phyloP scores from a whole-genome alignment of 2,888 invertebrate species.

The Alviniconcha strummeri region DNA sequence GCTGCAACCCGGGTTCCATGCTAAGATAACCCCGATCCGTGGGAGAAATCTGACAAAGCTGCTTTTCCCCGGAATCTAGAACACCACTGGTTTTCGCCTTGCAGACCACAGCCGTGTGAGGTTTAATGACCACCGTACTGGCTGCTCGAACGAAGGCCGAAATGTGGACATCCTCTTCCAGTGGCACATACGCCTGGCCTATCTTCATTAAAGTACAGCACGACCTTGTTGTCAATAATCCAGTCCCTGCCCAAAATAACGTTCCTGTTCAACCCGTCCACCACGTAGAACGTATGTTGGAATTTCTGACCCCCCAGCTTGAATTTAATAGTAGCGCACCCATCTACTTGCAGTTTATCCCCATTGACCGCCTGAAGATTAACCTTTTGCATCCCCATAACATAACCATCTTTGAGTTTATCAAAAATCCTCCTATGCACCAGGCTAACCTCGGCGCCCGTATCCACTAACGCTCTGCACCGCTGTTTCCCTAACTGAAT shows the following conservation, averaged over 20 bases:
- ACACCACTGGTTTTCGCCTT: slow-evolving; percentile 27
- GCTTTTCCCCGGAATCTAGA: slow-evolving; percentile 17
- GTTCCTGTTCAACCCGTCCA: too few species aligned
- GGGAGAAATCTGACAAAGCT: slow-evolving; percentile 25
- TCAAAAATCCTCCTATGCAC: slow-evolving; percentile 32
- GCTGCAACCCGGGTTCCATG: slow-evolving; percentile 17
- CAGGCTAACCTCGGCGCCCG: slow-evolving; percentile 35
- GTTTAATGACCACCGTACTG: too few species aligned
- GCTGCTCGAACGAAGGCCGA: too few species aligned
- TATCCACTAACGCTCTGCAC: slow-evolving; percentile 33
- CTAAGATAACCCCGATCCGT: slow-evolving; percentile 32
- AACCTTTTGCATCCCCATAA: slow-evolving; percentile 16
- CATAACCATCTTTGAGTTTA: slow-evolving; percentile 18
- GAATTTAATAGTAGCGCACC: too few species aligned
- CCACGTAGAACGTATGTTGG: too few species aligned
- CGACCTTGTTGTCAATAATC: too few species aligned
- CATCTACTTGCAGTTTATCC: neutral
- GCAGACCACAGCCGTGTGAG: too few species aligned
- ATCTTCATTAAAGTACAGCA: too few species aligned
- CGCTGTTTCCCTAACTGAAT: slow-evolving; percentile 30
- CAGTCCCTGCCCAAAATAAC: too few species aligned
- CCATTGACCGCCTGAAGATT: slow-evolving; percentile 19
- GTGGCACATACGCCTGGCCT: too few species aligned
- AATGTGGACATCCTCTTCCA: too few species aligned
- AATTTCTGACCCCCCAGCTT: too few species aligned